Percentiles rank a stretch among this genome's conserved stretches.
phyloP scores from a whole-genome alignment of 2,888 invertebrate species.

The Pharmacophagus antenor region DNA sequence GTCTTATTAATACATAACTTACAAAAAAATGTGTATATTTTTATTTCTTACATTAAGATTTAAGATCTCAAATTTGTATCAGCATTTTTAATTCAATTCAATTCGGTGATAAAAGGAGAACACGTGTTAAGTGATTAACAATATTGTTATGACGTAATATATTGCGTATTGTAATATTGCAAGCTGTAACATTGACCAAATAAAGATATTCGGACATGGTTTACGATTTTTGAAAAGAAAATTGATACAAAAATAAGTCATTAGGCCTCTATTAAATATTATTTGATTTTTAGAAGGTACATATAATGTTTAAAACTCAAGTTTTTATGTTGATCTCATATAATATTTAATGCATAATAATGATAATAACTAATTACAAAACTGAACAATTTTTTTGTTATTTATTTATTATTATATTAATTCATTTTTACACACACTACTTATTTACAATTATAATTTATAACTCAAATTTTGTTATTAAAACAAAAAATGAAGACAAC shows the following conservation, averaged over 20 bases:
- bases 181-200: slow-evolving; percentile 24
- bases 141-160: too few relatives aligned
- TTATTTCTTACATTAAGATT: too few relatives aligned
- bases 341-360: neutral
- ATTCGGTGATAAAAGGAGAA: slow-evolving; percentile 3
- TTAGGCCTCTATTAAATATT: slow-evolving; percentile 1
- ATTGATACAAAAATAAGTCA: slow-evolving; percentile 23
- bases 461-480: too few relatives aligned
- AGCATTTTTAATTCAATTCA: slow-evolving; percentile 4
- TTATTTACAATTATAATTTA: too few relatives aligned
- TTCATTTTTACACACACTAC: too few relatives aligned
- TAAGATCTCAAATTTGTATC: too few relatives aligned
- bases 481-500: too few relatives aligned
- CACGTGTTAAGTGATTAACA: slow-evolving; percentile 4
- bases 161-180: too few relatives aligned
- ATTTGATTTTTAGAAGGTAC: slow-evolving; percentile 9
- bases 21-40: too few relatives aligned
- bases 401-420: too few relatives aligned
- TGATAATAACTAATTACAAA: neutral
- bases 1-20: neutral
- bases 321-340: neutral
- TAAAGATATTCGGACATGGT: slow-evolving; percentile 23
- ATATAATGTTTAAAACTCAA: neutral
- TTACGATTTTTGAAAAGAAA: slow-evolving; percentile 18
- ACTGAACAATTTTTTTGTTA: too few relatives aligned